Percentiles rank a stretch among this genome's conserved stretches.
Evolutionary conservation across 2,888 invertebrate genomes (phyloP).

Genomic region (Cephalotes varians): DNA sequence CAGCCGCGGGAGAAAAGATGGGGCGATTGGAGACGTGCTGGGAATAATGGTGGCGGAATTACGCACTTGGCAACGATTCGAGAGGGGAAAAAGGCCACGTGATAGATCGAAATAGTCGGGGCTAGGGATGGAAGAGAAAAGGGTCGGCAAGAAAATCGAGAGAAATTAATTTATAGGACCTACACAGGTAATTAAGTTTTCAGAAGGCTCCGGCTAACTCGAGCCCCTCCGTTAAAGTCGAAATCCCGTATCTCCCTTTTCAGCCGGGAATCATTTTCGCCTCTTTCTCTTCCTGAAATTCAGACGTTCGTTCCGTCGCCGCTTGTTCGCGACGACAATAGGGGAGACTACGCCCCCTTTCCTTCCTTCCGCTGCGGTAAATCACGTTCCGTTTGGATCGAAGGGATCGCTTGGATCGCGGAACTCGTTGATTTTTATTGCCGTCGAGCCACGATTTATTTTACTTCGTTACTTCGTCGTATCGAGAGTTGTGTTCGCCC

Average conservation of each 20-base stretch:
- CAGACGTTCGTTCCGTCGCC: slow-evolving; percentile 62
- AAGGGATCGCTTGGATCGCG: slow-evolving; percentile 62
- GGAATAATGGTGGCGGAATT: slow-evolving; percentile 85
- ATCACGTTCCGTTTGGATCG: slow-evolving; percentile 67
- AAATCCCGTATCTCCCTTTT: slow-evolving; percentile 60
- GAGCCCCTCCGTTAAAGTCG: slow-evolving; percentile 51
- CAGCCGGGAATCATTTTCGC: slow-evolving; percentile 61
- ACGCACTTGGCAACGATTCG: slow-evolving; percentile 79
- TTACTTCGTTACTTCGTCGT: slow-evolving; percentile 74
- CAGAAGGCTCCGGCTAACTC: slow-evolving; percentile 71
- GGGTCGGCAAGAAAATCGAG: slow-evolving; percentile 81
- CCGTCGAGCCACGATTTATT: slow-evolving; percentile 70
- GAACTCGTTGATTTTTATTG: slow-evolving; percentile 71
- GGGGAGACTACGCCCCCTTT: slow-evolving; percentile 53
- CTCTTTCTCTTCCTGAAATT: slow-evolving; percentile 44
- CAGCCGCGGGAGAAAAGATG: slow-evolving; percentile 71
- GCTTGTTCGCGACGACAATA: slow-evolving; percentile 45
- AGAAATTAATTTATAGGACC: slow-evolving; percentile 85
- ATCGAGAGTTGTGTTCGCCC: slow-evolving; percentile 70
- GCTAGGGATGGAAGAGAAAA: slow-evolving; percentile 71
- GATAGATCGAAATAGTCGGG: slow-evolving; percentile 42
- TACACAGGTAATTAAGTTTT: slow-evolving; percentile 85
- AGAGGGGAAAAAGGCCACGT: slow-evolving; percentile 50
- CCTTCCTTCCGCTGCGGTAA: slow-evolving; percentile 65
- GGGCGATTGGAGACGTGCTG: slow-evolving; percentile 83